phyloP scores from a whole-genome alignment of 2,797 vertebrate species.

The Carcharodon carcharias region DNA sequence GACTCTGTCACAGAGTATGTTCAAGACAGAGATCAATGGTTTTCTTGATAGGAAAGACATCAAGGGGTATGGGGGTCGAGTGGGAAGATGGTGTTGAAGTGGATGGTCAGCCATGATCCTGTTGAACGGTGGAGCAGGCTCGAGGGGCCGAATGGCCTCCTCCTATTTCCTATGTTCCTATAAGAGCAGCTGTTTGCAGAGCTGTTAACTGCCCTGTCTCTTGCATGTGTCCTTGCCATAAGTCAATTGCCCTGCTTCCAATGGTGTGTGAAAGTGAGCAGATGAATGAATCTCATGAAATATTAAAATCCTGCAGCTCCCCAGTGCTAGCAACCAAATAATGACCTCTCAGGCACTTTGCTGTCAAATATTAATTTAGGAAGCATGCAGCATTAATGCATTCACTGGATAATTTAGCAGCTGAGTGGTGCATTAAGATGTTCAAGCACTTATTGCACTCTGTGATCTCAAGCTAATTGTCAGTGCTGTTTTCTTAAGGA shows the following conservation, averaged over 20 bases:
- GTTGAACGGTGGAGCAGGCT: too few species aligned
- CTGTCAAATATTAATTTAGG: neutral
- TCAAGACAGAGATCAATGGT: too few species aligned
- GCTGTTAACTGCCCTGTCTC: neutral
- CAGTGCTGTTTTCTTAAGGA: neutral
- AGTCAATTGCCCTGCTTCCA: neutral
- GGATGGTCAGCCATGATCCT: too few species aligned
- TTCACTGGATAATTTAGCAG: neutral
- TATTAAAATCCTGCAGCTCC: neutral
- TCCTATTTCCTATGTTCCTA: too few species aligned
- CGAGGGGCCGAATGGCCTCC: too few species aligned
- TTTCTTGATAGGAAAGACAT: too few species aligned
- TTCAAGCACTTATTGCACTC: neutral
- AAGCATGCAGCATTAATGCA: neutral
- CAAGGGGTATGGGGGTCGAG: too few species aligned
- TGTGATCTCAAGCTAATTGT: neutral
- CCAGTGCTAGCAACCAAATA: neutral
- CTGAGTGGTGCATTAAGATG: neutral
- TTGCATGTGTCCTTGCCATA: neutral
- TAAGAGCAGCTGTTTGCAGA: neutral
- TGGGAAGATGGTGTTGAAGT: too few species aligned
- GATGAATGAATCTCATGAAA: conserved; percentile 3
- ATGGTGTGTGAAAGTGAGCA: neutral
- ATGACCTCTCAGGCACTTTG: neutral
- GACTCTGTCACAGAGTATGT: too few species aligned